phyloP scores from a whole-genome alignment of 2,888 invertebrate species.

The Onthophagus sagittarius region DNA sequence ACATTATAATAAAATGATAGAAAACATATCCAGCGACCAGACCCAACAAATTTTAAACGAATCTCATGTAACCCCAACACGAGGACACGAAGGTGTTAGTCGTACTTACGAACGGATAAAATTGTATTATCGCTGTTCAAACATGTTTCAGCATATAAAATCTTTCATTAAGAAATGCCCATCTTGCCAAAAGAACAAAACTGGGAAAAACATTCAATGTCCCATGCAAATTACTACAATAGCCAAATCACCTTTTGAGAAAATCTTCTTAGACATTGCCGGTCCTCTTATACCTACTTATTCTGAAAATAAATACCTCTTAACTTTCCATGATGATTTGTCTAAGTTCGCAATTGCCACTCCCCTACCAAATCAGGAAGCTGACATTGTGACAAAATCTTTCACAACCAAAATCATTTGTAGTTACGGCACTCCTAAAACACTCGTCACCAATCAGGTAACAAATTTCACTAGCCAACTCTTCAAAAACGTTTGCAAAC shows the following conservation, averaged over 20 bases:
- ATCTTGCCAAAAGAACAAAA: constrained; percentile 34
- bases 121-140: too few species aligned
- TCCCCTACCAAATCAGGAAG: constrained; percentile 26
- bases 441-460: constrained; percentile 35
- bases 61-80: too few species aligned
- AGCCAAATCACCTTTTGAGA: constrained; percentile 34
- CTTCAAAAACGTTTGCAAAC: constrained; percentile 34
- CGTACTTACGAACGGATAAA: too few species aligned
- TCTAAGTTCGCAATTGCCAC: constrained; percentile 13
- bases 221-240: constrained; percentile 40
- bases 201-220: constrained; percentile 24
- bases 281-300: constrained; percentile 34
- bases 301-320: constrained; percentile 32
- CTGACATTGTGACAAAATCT: constrained; percentile 30
- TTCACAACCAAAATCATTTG: constrained; percentile 30
- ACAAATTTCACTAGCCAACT: constrained; percentile 32
- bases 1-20: too few species aligned
- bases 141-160: too few species aligned
- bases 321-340: too few species aligned
- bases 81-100: too few species aligned
- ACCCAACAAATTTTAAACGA: too few species aligned
- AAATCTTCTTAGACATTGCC: constrained; percentile 35
- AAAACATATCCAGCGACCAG: too few species aligned
- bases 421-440: constrained; percentile 34
- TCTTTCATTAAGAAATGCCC: constrained; percentile 23